These are phyloP conservation scores for Dryobotodes eremita DNA, from an alignment of 2,888 invertebrate species.

Conservation along the genomic window DNA sequence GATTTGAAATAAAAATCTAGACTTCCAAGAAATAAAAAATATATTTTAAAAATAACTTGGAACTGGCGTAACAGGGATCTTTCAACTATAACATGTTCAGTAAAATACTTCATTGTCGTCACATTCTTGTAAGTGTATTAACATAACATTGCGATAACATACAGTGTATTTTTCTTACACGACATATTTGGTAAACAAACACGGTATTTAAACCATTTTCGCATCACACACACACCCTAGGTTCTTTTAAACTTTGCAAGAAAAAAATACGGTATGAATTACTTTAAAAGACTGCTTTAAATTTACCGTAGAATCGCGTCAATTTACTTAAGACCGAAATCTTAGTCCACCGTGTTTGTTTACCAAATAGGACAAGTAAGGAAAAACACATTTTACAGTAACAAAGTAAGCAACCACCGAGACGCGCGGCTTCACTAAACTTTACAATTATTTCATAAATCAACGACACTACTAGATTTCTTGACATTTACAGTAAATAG, in stretches of 20 bases:
- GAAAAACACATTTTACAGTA: conserved; percentile 21
- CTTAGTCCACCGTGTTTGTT: conserved; percentile 18
- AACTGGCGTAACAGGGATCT: conserved; percentile 49
- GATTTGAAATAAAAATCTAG: conserved; percentile 59
- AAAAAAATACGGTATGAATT: neutral
- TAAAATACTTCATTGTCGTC: conserved; percentile 45
- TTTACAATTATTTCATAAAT: conserved; percentile 46
- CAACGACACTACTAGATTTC: conserved; percentile 58
- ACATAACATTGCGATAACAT: conserved; percentile 53
- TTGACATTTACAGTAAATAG: conserved; percentile 58
- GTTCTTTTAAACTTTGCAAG: neutral
- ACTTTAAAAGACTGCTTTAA: neutral
- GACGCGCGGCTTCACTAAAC: conserved; percentile 22
- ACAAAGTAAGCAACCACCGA: conserved; percentile 25
- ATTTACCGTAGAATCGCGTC: neutral
- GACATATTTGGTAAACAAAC: conserved; percentile 34
- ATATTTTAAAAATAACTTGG: conserved; percentile 60
- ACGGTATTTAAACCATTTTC: neutral
- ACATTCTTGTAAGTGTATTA: conserved; percentile 41
- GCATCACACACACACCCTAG: neutral
- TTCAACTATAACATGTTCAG: conserved; percentile 42
- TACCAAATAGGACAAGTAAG: conserved; percentile 20
- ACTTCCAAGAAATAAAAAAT: conserved; percentile 61
- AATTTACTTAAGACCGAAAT: neutral
- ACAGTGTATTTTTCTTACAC: conserved; percentile 8